Percentiles rank a stretch among this genome's conserved stretches.
phyloP scores from a whole-genome alignment of 2,888 invertebrate genomes.

The Ecliptopera silaceata region DNA sequence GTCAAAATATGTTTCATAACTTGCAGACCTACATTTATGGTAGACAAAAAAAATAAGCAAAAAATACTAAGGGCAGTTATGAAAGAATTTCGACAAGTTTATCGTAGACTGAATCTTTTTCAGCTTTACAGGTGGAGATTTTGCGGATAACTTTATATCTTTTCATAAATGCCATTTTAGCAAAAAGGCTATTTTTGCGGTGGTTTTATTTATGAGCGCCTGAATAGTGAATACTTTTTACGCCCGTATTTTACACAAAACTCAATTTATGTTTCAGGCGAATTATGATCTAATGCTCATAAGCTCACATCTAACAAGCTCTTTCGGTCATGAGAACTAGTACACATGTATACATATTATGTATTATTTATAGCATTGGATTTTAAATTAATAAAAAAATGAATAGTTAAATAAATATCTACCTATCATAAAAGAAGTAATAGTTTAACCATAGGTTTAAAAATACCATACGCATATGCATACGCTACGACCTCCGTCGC shows the following conservation, averaged over 20 bases:
- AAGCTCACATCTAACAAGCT: too few species aligned
- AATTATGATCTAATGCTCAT: too few species aligned
- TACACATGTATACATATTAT: too few species aligned
- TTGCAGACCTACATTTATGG: conserved; percentile 4
- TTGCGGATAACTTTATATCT: conserved; percentile 2
- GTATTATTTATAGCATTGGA: too few species aligned
- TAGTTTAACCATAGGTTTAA: too few species aligned
- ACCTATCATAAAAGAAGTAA: too few species aligned
- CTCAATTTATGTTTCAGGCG: too few species aligned
- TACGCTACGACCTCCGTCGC: too few species aligned
- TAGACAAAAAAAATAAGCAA: conserved; percentile 14
- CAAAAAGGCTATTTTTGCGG: background rate
- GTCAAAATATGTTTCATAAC: background rate
- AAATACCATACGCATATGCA: too few species aligned
- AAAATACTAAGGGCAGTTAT: conserved; percentile 14
- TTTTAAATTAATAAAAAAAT: too few species aligned
- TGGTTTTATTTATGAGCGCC: background rate
- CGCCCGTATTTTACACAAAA: background rate
- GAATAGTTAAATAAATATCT: too few species aligned
- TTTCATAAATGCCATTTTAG: conserved; percentile 16
- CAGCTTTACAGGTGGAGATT: conserved; percentile 12
- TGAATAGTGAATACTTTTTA: background rate
- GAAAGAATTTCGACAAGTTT: conserved; percentile 24
- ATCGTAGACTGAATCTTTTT: conserved; percentile 24
- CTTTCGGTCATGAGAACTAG: too few species aligned